Conservation (phyloP, 2,113 vertebrate species). For the Rhabdomys dilectus region DNA sequence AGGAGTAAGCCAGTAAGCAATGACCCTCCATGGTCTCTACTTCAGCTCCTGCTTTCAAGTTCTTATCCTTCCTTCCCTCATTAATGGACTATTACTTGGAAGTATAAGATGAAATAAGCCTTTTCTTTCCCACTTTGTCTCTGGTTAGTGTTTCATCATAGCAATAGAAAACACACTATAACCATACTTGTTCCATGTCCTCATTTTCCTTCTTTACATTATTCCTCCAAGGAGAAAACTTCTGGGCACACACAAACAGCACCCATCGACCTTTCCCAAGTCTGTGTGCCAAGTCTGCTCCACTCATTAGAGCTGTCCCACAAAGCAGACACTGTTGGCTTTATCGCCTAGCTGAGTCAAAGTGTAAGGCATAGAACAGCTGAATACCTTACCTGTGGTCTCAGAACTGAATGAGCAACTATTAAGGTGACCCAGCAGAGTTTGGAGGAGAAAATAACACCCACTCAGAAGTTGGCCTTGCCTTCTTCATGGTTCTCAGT, state of each 20-base stretch:
- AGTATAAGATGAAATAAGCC: not conserved
- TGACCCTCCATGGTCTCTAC: not conserved
- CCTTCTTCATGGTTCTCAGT: not conserved
- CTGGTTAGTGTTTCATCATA: not conserved
- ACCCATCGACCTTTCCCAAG: not conserved
- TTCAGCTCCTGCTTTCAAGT: not conserved
- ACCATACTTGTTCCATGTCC: not conserved
- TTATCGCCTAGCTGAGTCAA: not conserved
- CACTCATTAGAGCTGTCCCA: not conserved
- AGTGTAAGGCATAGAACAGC: not conserved
- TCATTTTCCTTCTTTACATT: not conserved
- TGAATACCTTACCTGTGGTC: not conserved
- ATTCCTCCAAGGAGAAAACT: not conserved
- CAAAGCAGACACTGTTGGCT: fast-evolving
- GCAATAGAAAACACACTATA: not conserved
- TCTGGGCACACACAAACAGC: not conserved
- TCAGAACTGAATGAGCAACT: not conserved
- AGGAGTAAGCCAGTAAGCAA: not conserved
- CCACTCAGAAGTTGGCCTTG: not conserved
- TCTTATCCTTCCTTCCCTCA: not conserved
- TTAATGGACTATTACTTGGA: not conserved
- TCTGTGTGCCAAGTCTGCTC: not conserved
- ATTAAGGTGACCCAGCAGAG: not conserved
- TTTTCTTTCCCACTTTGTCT: not conserved
- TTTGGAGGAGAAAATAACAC: not conserved